Conservation (phyloP, 2,888 invertebrate genomes). For the Tiliacea citrago region DNA sequence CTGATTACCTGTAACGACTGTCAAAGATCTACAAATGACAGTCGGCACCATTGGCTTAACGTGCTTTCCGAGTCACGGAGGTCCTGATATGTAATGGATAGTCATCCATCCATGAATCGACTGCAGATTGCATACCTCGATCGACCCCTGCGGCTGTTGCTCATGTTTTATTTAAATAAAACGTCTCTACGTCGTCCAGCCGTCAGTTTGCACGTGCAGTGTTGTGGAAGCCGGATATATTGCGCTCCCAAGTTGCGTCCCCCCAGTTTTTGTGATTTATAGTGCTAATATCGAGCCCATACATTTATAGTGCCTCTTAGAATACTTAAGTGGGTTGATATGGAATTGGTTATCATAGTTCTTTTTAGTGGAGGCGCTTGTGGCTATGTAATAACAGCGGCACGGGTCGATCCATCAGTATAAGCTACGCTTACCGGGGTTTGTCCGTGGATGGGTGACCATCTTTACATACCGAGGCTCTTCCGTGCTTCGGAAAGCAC, state of each 20-base stretch:
- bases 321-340: background rate
- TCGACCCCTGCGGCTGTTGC: background rate
- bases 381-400: too few species aligned
- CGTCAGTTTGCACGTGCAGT: constrained; percentile 7
- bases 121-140: background rate
- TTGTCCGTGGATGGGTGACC: too few species aligned
- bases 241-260: background rate
- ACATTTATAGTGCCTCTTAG: constrained; percentile 15
- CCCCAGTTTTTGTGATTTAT: constrained; percentile 27
- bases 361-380: background rate
- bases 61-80: too few species aligned
- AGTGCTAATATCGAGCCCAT: constrained; percentile 23
- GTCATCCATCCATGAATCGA: background rate
- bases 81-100: background rate
- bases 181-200: background rate
- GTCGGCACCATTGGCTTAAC: too few species aligned
- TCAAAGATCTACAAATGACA: background rate
- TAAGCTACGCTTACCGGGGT: too few species aligned
- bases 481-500: too few species aligned
- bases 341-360: background rate
- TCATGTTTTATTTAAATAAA: constrained; percentile 17
- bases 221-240: constrained; percentile 13
- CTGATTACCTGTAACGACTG: too few species aligned
- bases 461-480: too few species aligned
- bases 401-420: too few species aligned